Evolutionary conservation across 2,888 invertebrate genomes (phyloP).

Genomic region (Ectemnius continuus): DNA sequence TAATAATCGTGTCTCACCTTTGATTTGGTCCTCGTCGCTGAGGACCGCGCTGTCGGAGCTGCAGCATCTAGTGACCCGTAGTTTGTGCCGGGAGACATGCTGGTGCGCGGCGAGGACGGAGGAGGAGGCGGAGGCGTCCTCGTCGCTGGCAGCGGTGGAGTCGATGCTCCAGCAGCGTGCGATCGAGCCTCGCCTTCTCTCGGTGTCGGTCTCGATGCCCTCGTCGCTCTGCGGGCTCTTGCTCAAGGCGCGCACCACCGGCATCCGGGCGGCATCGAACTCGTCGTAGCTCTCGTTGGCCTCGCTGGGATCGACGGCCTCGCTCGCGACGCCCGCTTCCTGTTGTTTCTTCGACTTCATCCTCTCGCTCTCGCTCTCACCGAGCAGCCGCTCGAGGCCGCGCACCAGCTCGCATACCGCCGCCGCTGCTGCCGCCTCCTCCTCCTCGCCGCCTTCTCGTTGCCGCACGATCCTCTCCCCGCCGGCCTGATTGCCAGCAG

Average conservation of each 20-base stretch:
- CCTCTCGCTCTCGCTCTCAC: slow-evolving; percentile 24
- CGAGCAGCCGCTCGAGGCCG: slow-evolving; percentile 40
- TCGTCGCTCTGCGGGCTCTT: slow-evolving; percentile 74
- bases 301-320: slow-evolving; percentile 53
- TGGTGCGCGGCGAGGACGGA: slow-evolving; percentile 40
- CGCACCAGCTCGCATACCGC: slow-evolving; percentile 47
- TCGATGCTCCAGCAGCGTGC: slow-evolving; percentile 78
- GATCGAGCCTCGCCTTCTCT: slow-evolving; percentile 59
- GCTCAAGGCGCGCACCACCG: slow-evolving; percentile 63
- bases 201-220: slow-evolving; percentile 72
- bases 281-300: slow-evolving; percentile 69
- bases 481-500: not conserved
- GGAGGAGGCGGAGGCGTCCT: slow-evolving; percentile 64
- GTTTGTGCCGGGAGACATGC: slow-evolving; percentile 61
- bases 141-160: slow-evolving; percentile 81
- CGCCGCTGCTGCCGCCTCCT: too few species aligned
- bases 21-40: slow-evolving; percentile 79
- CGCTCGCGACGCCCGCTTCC: slow-evolving; percentile 13
- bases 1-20: slow-evolving; percentile 61
- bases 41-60: slow-evolving; percentile 80
- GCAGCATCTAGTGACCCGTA: slow-evolving; percentile 77
- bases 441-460: not conserved
- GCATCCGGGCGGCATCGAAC: slow-evolving; percentile 65
- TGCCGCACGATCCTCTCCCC: not conserved
- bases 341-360: slow-evolving; percentile 60